These are phyloP conservation scores for Margaritifera margaritifera DNA, from an alignment of 2,888 invertebrate species.

Conservation along the genomic window DNA sequence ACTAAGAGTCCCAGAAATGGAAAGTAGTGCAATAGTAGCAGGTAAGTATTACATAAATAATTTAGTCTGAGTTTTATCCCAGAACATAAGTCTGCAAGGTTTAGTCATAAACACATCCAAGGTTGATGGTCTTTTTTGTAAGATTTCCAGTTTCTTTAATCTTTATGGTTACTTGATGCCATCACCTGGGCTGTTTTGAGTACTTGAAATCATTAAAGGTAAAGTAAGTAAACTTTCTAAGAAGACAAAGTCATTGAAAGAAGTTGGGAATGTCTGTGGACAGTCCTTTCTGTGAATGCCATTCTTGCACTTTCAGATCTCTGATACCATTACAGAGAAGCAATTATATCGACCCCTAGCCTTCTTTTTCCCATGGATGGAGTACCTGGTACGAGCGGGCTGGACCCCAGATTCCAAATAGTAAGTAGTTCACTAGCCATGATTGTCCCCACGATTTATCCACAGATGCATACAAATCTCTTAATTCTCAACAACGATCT, in stretches of 20 bases:
- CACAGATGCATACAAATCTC: no score
- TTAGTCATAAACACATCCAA: background rate
- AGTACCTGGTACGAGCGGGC: constrained; percentile 94
- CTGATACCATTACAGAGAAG: constrained; percentile 76
- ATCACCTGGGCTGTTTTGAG: no score
- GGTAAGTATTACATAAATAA: no score
- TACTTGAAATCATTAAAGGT: no score
- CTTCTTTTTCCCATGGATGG: constrained; percentile 91
- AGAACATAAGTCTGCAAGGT: background rate
- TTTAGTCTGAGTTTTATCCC: no score
- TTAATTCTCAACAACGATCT: no score
- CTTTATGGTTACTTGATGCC: background rate
- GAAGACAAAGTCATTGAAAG: background rate
- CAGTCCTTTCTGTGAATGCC: background rate
- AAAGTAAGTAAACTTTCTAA: no score
- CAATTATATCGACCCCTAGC: constrained; percentile 55
- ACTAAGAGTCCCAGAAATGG: no score
- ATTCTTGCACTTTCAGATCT: constrained; percentile 59
- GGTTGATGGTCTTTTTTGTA: constrained; percentile 2
- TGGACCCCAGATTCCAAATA: constrained; percentile 94
- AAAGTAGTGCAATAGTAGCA: no score
- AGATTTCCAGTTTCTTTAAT: background rate
- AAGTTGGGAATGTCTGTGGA: background rate
- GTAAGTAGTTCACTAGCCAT: constrained; percentile 77
- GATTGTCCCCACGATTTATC: no score